Base-by-base conservation (phyloP, 2,113 vertebrate species). In the Acrocephalus kingi region DNA sequence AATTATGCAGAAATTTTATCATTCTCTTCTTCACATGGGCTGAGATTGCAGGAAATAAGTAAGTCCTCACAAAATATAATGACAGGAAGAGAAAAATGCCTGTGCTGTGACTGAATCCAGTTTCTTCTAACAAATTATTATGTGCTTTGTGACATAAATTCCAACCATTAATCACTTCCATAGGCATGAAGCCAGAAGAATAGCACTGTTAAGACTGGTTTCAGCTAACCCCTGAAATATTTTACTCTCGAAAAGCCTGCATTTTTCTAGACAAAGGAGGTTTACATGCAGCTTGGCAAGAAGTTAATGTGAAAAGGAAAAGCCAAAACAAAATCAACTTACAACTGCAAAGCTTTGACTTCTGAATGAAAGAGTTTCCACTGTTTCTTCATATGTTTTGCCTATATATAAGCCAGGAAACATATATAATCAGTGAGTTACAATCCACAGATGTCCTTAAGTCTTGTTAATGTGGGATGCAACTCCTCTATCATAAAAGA, bases 311-410 rank as follows among this genome's bases (percentile, higher is more conserved):
- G 66, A 90, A 66, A 93, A 83, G 63, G 27, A 89, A 89, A 97
- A 94, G 72, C 81, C 90, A 54, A 87, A 93, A 85, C 62, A 87
- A 97, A 95, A 96, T 91, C 69, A 91, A 96, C 98, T 96, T 97
- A 98, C 98, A 98, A 90, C 49, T 97, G 92, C 80, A 98, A 97
- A 91, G 97, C 94, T 97, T 98, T 97, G 72, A 96, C 96, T 93
- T 98, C 98, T 92, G 97, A 98, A 77, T 97, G 97, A 96, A 98
- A 98, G 55, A 66, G 77, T 80, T 98, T 97, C 97, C 98, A 98
- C 39, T 97, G 89, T 84, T 97, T 96, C 88, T 96, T 94, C 33
- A 39, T 48, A 66, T 66, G 64, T 87, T 97, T 96, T 90, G 93
- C 88, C 97, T 96, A 92, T 77, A 85, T 85, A 91, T 79, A 72